Percentiles rank a stretch among this genome's conserved stretches.
Conservation (phyloP, 2,888 invertebrate genomes). For the Cerastis rubricosa region DNA sequence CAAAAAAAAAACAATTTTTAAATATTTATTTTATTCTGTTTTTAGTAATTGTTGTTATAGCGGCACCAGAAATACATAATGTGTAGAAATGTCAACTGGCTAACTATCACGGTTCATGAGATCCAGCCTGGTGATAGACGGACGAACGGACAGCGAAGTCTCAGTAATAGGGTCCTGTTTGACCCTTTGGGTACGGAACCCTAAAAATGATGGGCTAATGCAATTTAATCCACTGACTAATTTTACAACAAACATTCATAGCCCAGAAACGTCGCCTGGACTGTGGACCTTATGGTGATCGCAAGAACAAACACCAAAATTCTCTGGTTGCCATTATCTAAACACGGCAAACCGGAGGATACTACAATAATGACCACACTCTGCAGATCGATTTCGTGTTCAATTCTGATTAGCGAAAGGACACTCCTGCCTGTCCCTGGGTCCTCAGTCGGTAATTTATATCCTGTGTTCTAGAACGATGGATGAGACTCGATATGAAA, state of each 20-base stretch:
- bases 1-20: too few species aligned
- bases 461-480: slow-evolving; percentile 1
- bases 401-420: neutral
- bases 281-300: neutral
- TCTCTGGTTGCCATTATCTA: neutral
- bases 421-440: neutral
- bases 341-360: neutral
- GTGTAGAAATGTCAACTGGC: too few species aligned
- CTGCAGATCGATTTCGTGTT: neutral
- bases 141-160: too few species aligned
- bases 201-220: too few species aligned
- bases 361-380: neutral
- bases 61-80: too few species aligned
- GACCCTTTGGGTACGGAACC: too few species aligned
- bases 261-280: neutral
- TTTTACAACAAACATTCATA: neutral
- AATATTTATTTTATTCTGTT: too few species aligned
- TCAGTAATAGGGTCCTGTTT: too few species aligned
- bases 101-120: too few species aligned
- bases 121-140: too few species aligned
- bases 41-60: too few species aligned
- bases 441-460: too few species aligned
- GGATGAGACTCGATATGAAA: slow-evolving; percentile 2
- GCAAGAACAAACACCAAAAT: neutral
- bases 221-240: neutral